Base-by-base conservation (phyloP, 2,113 vertebrate species). In the Nothocercus julius region DNA sequence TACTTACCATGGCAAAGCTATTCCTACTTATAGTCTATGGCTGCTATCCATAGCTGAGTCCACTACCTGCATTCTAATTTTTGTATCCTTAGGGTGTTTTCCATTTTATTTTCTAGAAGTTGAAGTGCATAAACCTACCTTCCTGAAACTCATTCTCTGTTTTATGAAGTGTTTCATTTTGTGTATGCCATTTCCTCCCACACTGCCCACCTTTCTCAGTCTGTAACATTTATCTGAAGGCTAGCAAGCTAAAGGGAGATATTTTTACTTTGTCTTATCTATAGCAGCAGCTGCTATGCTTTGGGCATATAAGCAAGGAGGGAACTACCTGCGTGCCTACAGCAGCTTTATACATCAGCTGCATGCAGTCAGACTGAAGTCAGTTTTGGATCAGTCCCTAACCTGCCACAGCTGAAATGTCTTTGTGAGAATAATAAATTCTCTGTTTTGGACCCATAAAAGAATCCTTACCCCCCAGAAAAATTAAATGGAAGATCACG, bases 161-260 rank as follows among this genome's bases (percentile, higher is more conserved):
- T 95, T 95, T 92, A 92, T 91, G 77, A 77, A 63, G 80, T 91
- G 84, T 93, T 93, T 91, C 75, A 93, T 95, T 95, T 95, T 88
- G 61, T 47, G 56, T 47, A 45, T 61, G 28, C 20, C 34, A 15
- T 73, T 77, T 77, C 62, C 63, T 67, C 61, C 42, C 28, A 16
- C 20, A 73, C 53, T 30, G 47, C 32, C 40, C 25, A 40, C 53
- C 47, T 78, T 74, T 58, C 66, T 85, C 54, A n/a, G 61, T 21
- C 30, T 59, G 1, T 81, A 64, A 38, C 13, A 17, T 54, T 90
- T 45, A 47, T 85, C 87, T 59, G 75, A 85, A 82, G 61, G n/a
- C 54, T 36, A 59, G 38, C 18, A 78, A 88, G 75, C 49, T 82
- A 42, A 45, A 81, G 51, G 24, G 27, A 40, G 51, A 34, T 53